Evolutionary conservation across 2,113 vertebrate genomes (phyloP).

Genomic region (Lamprologus sp.): DNA sequence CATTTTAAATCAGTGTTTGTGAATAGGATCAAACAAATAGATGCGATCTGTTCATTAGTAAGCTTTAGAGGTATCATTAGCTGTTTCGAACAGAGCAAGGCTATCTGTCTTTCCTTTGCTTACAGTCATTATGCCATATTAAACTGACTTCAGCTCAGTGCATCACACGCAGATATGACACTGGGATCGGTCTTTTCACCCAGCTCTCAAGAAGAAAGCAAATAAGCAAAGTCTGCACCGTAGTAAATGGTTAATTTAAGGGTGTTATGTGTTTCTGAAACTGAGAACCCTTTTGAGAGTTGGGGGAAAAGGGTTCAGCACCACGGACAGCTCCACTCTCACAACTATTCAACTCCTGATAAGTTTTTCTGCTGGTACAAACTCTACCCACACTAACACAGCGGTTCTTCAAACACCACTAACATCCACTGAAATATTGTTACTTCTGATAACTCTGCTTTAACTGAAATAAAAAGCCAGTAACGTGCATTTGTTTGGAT

Average conservation of each 20-base stretch:
- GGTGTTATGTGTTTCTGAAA: background rate
- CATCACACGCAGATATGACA: background rate
- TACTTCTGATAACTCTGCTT: background rate
- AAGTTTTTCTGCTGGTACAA: background rate
- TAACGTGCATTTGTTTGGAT: background rate
- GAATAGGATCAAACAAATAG: background rate
- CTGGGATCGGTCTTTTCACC: background rate
- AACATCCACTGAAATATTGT: background rate
- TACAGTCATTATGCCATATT: background rate
- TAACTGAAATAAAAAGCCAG: background rate
- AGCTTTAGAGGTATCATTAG: background rate
- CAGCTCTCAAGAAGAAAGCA: background rate
- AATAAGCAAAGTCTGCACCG: background rate
- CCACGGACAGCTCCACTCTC: background rate
- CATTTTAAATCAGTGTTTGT: background rate
- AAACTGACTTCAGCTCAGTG: background rate
- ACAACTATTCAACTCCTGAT: rapidly evolving
- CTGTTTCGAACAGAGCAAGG: background rate
- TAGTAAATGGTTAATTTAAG: background rate
- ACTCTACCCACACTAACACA: background rate
- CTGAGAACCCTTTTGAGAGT: background rate
- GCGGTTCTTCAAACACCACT: background rate
- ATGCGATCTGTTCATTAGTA: background rate
- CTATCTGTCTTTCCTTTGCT: background rate
- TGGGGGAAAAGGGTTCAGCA: background rate